phyloP scores from a whole-genome alignment of 2,113 vertebrate species.

The Oenanthe melanoleuca region DNA sequence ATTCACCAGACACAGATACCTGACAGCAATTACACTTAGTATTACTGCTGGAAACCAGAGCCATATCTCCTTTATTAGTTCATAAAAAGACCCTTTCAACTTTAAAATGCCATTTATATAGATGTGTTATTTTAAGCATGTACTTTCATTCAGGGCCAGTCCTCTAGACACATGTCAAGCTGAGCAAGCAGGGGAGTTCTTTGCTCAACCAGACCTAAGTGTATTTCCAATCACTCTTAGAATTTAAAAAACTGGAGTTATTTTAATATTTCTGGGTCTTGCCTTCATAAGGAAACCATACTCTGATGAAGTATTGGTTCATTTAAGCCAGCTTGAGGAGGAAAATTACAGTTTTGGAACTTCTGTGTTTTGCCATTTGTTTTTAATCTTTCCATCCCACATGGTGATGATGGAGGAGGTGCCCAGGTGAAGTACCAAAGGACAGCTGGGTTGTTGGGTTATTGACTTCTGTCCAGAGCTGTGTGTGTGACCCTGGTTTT shows the following conservation, averaged over 20 bases:
- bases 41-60: neutral
- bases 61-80: neutral
- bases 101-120: neutral
- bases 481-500: neutral
- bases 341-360: neutral
- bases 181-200: neutral
- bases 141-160: neutral
- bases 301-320: neutral
- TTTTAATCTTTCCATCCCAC: neutral
- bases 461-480: neutral
- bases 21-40: neutral
- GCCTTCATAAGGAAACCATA: neutral
- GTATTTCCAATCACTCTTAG: neutral
- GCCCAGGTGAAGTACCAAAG: neutral
- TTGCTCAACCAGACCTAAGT: neutral
- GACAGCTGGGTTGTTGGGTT: neutral
- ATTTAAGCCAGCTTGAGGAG: neutral
- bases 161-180: rapidly evolving
- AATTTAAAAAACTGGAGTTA: neutral
- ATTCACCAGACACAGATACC: neutral
- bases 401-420: neutral
- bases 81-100: neutral
- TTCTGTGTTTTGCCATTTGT: neutral
- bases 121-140: neutral
- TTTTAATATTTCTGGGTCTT: neutral